Base-by-base conservation (phyloP, 1,140 invertebrate genomes). In the Diorhabda carinulata region DNA sequence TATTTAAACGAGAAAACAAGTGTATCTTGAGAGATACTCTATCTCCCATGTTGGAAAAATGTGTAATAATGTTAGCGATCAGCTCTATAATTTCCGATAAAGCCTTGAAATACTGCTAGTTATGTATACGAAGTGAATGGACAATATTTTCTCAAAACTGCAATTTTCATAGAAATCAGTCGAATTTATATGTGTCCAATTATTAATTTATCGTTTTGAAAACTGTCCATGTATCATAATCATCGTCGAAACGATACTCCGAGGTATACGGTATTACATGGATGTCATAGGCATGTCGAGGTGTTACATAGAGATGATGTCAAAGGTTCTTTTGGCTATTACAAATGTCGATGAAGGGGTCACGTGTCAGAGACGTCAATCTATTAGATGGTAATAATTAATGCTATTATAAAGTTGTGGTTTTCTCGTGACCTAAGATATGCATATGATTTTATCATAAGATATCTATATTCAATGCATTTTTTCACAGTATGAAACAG, bases 241-340 rank as follows among this genome's bases (percentile, higher is more conserved):
- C 6, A 52, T 8, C 6, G 47, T 6, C 47, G 6, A 8, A 52
- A 52, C 6, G 47, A 52, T n/a, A n/a, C 47, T 52, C n/a, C 47
- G n/a, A 52, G 8, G n/a, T 6, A 52, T 52, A 52, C 47, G 47
- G 47, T 52, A 52, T 52, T 52, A 52, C 47, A 52, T 8, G 47
- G 47, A 52, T 52, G n/a, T 52, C 47, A 52, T 52, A 52, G 47
- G n/a, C n/a, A 52, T 52, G 47, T 52, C 47, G 47, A 52, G 47
- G 47, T 52, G 47, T 52, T 52, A 52, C 47, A 52, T 52, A 8
- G 47, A 52, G 47, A 52, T n/a, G 47, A 52, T 52, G 47, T 52
- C 47, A 52, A 52, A 52, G 47, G 47, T 52, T 3, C n/a, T n/a
- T 52, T 52, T 52, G 47, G 47, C 47, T 52, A 52, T 52, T 52